phyloP scores from a whole-genome alignment of 2,888 invertebrate species.

The Scaeva pyrastri region DNA sequence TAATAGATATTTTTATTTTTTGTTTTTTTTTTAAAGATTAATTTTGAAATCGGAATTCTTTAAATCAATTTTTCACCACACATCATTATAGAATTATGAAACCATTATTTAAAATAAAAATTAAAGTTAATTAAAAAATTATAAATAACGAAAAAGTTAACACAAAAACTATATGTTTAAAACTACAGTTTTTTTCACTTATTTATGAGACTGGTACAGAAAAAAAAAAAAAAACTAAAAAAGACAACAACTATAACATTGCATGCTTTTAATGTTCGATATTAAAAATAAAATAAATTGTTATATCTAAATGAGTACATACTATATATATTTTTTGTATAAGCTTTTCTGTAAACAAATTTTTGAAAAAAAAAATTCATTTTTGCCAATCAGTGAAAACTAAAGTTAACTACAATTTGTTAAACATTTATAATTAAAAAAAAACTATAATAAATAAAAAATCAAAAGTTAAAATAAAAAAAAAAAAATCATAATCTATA shows the following conservation, averaged over 20 bases:
- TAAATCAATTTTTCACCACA: too few relatives aligned
- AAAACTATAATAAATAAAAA: not conserved
- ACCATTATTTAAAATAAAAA: not conserved
- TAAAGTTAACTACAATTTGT: slow-evolving; percentile 60
- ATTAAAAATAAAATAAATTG: slow-evolving; percentile 30
- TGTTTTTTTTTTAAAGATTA: too few relatives aligned
- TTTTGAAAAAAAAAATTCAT: slow-evolving; percentile 30
- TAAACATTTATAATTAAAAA: slow-evolving; percentile 11
- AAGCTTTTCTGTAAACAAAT: slow-evolving; percentile 44
- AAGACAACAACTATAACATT: slow-evolving; percentile 42
- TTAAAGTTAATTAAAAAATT: not conserved
- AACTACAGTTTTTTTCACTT: slow-evolving; percentile 7
- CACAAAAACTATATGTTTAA: slow-evolving; percentile 27
- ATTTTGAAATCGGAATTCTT: too few relatives aligned
- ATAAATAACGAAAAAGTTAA: slow-evolving; percentile 10
- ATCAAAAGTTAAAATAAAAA: not conserved
- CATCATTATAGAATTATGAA: not conserved
- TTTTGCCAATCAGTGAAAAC: slow-evolving; percentile 60
- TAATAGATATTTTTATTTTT: too few relatives aligned
- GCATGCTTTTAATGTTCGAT: slow-evolving; percentile 68
- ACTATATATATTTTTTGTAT: slow-evolving; percentile 59
- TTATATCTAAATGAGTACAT: not conserved
- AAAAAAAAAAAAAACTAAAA: not conserved
- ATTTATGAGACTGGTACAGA: slow-evolving; percentile 74
- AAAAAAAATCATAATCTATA: slow-evolving; percentile 1